phyloP scores from a whole-genome alignment of 2,888 invertebrate species.

The Suillia variegata region DNA sequence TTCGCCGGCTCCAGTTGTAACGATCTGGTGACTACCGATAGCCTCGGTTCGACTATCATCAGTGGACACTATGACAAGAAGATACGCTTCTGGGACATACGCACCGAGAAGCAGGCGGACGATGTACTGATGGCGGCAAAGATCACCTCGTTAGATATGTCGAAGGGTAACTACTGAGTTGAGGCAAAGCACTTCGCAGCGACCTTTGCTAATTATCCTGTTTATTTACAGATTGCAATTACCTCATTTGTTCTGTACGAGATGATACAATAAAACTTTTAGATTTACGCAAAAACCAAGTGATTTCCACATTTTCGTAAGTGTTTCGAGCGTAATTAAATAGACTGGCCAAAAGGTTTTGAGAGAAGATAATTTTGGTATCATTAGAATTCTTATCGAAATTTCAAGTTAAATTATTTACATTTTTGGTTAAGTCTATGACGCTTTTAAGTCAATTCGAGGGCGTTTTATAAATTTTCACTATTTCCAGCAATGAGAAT shows the following conservation, averaged over 20 bases:
- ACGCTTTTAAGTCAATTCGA: neutral
- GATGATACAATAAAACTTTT: slow-evolving; percentile 94
- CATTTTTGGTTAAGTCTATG: neutral
- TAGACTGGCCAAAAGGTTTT: no score
- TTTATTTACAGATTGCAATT: slow-evolving; percentile 77
- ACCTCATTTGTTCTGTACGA: slow-evolving; percentile 88
- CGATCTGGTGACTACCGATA: slow-evolving; percentile 90
- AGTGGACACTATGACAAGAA: slow-evolving; percentile 98
- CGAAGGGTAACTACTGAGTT: slow-evolving; percentile 71
- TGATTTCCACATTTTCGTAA: slow-evolving; percentile 88
- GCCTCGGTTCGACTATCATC: slow-evolving; percentile 83
- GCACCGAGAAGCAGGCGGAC: slow-evolving; percentile 83
- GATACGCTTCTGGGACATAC: slow-evolving; percentile 95
- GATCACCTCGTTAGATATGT: slow-evolving; percentile 92
- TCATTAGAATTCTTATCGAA: neutral
- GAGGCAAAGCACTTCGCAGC: neutral
- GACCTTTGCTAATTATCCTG: neutral
- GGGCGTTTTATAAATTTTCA: neutral
- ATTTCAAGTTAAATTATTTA: neutral
- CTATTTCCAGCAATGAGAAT: slow-evolving; percentile 78
- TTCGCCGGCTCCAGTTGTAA: slow-evolving; percentile 97
- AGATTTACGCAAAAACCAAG: slow-evolving; percentile 93
- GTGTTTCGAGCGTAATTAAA: slow-evolving; percentile 50
- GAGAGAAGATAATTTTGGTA: no score
- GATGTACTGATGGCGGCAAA: slow-evolving; percentile 90